These are phyloP conservation scores for Philaethria dido DNA, from an alignment of 2,888 invertebrate species.

Conservation along the genomic window DNA sequence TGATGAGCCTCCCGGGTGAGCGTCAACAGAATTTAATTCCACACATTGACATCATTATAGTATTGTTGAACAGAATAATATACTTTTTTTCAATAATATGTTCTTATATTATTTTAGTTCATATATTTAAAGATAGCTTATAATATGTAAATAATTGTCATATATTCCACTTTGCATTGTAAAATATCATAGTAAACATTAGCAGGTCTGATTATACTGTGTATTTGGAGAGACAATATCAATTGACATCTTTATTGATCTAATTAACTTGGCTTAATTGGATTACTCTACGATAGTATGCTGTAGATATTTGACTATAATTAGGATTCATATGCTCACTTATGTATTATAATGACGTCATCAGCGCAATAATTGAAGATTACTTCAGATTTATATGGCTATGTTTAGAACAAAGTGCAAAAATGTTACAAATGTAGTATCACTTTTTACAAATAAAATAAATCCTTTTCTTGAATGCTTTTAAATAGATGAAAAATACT, in stretches of 20 bases:
- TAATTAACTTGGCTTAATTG: conserved; percentile 24
- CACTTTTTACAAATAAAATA: too few relatives aligned
- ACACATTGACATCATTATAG: too few relatives aligned
- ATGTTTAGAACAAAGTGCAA: neutral
- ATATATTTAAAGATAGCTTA: too few relatives aligned
- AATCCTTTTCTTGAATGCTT: too few relatives aligned
- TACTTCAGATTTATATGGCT: neutral
- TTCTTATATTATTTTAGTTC: too few relatives aligned
- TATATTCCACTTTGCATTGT: neutral
- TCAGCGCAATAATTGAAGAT: neutral
- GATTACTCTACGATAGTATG: conserved; percentile 7
- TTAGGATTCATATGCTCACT: conserved; percentile 19
- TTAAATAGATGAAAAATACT: too few relatives aligned
- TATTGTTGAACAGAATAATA: too few relatives aligned
- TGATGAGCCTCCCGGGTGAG: too few relatives aligned
- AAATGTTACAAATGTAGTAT: too few relatives aligned
- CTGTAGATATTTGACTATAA: conserved; percentile 19
- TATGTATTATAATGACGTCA: conserved; percentile 3
- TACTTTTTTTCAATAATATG: too few relatives aligned
- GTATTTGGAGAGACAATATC: conserved; percentile 25
- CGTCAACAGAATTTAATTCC: too few relatives aligned
- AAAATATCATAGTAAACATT: neutral
- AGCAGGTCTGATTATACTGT: neutral
- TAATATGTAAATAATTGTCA: too few relatives aligned
- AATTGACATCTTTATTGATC: conserved; percentile 29